phyloP scores from a whole-genome alignment of 64 coral and sea anemone species.

The Acropora tenuis region DNA sequence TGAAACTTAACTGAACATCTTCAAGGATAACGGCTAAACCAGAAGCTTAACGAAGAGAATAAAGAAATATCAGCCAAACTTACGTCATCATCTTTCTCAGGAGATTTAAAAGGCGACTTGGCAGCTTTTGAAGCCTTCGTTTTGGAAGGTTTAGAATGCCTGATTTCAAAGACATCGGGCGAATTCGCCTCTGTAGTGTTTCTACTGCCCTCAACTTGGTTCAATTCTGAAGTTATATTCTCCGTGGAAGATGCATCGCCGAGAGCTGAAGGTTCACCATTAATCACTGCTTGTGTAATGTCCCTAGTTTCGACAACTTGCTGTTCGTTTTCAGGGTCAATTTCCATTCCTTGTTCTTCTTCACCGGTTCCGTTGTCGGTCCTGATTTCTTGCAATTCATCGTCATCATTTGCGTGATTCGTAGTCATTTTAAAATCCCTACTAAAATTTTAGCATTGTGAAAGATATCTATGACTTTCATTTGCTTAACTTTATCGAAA shows the following conservation, averaged over 20 bases:
- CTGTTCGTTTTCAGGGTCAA: not conserved
- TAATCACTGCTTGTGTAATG: not conserved
- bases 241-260: not conserved
- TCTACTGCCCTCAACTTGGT: not conserved
- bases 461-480: not conserved
- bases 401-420: not conserved
- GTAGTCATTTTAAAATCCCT: not conserved
- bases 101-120: slow-evolving; percentile 64
- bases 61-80: too few relatives aligned
- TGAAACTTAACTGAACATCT: too few relatives aligned
- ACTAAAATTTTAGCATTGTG: not conserved
- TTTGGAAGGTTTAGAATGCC: slow-evolving; percentile 18
- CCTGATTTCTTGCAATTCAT: not conserved
- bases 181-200: slow-evolving; percentile 9
- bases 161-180: slow-evolving; percentile 37
- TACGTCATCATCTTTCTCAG: slow-evolving; percentile 71
- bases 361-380: not conserved
- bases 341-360: slow-evolving; percentile 32
- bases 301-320: not conserved
- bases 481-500: not conserved
- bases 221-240: not conserved
- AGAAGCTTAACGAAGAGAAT: too few relatives aligned
- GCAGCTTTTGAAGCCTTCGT: slow-evolving; percentile 8
- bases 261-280: not conserved
- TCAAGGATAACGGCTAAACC: too few relatives aligned